Percentiles rank a stretch among this genome's conserved stretches.
These are phyloP conservation scores for Atta texana DNA, from an alignment of 1,140 invertebrate species.

Conservation along the genomic window DNA sequence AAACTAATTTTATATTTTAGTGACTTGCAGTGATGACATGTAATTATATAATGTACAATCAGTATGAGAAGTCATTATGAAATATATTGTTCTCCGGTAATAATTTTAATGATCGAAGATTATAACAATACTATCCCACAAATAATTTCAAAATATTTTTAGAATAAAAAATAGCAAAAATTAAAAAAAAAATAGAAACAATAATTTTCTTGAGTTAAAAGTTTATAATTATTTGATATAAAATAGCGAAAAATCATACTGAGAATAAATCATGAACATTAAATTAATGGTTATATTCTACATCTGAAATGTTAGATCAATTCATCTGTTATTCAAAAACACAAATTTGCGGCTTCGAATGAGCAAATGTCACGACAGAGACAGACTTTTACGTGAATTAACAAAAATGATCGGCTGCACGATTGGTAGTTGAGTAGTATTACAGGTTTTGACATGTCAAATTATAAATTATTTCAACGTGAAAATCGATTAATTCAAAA, in stretches of 20 bases:
- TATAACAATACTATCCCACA: neutral
- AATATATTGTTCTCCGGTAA: neutral
- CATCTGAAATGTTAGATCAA: constrained; percentile 7
- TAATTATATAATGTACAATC: constrained; percentile 11
- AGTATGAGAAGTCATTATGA: neutral
- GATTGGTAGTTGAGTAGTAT: neutral
- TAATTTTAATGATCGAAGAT: neutral
- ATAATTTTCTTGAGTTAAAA: neutral
- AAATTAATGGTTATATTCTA: constrained; percentile 28
- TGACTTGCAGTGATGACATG: neutral
- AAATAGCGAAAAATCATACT: neutral
- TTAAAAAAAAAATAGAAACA: neutral
- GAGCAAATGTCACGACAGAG: constrained; percentile 6
- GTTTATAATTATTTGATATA: neutral
- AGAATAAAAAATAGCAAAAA: neutral
- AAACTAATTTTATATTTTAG: neutral
- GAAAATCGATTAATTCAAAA: constrained; percentile 10
- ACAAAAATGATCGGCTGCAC: constrained; percentile 24
- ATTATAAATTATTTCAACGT: constrained; percentile 16
- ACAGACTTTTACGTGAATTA: constrained; percentile 19
- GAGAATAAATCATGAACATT: constrained; percentile 20
- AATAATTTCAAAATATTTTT: constrained; percentile 4
- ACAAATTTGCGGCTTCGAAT: constrained; percentile 9
- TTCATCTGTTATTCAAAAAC: constrained; percentile 47
- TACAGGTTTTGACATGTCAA: constrained; percentile 1